Evolutionary conservation across 2,797 vertebrate genomes (phyloP).

Genomic region (Sebastes nivosus): DNA sequence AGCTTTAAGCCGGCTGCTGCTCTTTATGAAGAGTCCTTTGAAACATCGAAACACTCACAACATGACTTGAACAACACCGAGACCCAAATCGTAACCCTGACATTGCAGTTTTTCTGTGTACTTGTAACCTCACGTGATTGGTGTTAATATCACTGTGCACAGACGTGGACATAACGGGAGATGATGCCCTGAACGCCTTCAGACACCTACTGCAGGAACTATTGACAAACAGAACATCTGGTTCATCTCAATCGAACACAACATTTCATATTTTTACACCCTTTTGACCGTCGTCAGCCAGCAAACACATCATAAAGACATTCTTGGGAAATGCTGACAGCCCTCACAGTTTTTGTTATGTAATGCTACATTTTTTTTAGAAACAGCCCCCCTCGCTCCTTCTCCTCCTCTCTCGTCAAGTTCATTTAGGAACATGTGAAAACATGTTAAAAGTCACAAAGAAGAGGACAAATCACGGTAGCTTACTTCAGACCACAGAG

Average conservation of each 20-base stretch:
- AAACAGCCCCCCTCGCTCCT: slow-evolving; percentile 34
- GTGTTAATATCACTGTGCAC: background rate
- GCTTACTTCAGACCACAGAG: slow-evolving; percentile 73
- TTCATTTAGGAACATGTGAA: slow-evolving; percentile 57
- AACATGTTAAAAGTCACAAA: slow-evolving; percentile 52
- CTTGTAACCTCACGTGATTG: background rate
- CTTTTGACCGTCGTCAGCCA: slow-evolving; percentile 6
- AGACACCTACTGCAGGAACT: slow-evolving; percentile 1
- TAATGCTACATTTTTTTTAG: slow-evolving; percentile 72
- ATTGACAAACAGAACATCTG: slow-evolving; percentile 1
- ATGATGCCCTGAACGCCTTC: background rate
- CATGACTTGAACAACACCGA: slow-evolving; percentile 19
- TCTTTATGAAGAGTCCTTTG: slow-evolving; percentile 21
- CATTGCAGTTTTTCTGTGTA: slow-evolving; percentile 7
- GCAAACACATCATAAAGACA: slow-evolving; percentile 33
- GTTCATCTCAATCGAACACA: slow-evolving; percentile 14
- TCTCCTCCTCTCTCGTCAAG: slow-evolving; percentile 65
- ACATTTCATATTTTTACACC: slow-evolving; percentile 22
- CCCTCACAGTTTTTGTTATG: slow-evolving; percentile 63
- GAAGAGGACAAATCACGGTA: slow-evolving; percentile 56
- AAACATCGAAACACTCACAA: slow-evolving; percentile 41
- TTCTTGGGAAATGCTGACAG: slow-evolving; percentile 47
- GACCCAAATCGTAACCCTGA: slow-evolving; percentile 10
- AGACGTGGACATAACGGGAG: background rate
- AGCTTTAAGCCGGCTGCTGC: slow-evolving; percentile 16